Evolutionary conservation across 2,113 vertebrate species (phyloP), one percentile per base, ranked within the genome.

Genomic region (Micronycteris hirsuta): DNA sequence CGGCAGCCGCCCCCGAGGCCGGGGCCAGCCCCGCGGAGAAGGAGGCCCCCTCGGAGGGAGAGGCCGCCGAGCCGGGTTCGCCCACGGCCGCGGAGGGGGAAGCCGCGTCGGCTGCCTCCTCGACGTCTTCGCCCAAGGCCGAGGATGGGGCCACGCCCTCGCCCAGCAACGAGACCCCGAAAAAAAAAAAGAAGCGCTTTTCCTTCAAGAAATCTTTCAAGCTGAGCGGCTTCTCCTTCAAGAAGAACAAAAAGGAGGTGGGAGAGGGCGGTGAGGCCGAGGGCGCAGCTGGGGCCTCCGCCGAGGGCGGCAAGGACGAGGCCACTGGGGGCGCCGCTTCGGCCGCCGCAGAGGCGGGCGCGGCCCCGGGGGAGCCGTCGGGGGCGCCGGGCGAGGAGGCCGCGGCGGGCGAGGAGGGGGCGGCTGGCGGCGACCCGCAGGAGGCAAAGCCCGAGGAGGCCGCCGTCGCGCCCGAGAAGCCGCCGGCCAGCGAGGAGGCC

Each of bases 141-240:
- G 98, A 99, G 93, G 98, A 98, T 22, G 98, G 98, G 15, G 98
- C 98, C 96, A 77, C 99, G 12, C 98, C 99, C 61, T 99, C 99
- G 78, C 97, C 99, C 96, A 99, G 99, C 98, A 98, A 96, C 54
- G 99, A 99, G 96, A 99, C 99, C 83, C 99, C 99, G 43, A 99
- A 99, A 99, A 99, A 99, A 98, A 99, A 99, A 98, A 99, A 99
- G 98, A 99, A 99, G 98, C 98, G 99, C 92, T 99, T 99, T 98
- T 99, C 99, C 97, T 99, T 99, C 98, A 99, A 99, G 98, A 99
- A 99, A 96, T 99, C 99, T 0, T 99, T 99, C 98, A 99, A 99
- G 98, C 98, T 99, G 41, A 99, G 99, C 83, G 99, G 99, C 93
- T 99, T 99, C 97, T 99, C 99, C 89, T 99, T 99, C 98, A 99